phyloP scores from a whole-genome alignment of 2,113 vertebrate species.

The Pimephales promelas region DNA sequence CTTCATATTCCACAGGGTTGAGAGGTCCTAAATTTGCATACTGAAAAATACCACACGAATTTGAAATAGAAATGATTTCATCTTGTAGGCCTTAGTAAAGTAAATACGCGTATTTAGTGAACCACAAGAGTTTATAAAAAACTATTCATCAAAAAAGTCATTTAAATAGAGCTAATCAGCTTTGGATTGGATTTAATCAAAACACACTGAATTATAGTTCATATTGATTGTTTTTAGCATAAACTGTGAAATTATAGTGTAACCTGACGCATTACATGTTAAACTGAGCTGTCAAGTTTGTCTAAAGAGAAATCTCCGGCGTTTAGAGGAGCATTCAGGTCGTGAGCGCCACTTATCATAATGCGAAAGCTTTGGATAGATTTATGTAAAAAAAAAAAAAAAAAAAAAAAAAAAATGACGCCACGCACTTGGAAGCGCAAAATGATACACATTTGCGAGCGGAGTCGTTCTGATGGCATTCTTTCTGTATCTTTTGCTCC shows the following conservation, averaged over 20 bases:
- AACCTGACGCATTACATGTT: not conserved
- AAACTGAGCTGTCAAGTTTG: conserved; percentile 18
- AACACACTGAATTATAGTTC: not conserved
- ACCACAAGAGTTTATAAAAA: not conserved
- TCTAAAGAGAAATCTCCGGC: not conserved
- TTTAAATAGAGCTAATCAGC: too few relatives aligned
- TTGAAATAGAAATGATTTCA: not conserved
- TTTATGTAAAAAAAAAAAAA: conserved; percentile 12
- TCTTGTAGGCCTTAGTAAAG: not conserved
- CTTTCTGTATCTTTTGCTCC: conserved; percentile 51
- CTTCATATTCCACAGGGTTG: conserved; percentile 48
- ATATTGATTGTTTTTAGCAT: not conserved
- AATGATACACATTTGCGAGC: conserved; percentile 14
- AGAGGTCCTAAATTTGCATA: conserved; percentile 57
- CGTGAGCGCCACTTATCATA: conserved; percentile 24
- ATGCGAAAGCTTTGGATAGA: conserved; percentile 21
- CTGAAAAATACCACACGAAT: conserved; percentile 4
- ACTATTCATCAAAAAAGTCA: too few relatives aligned
- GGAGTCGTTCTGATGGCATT: conserved; percentile 40
- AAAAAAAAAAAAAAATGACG: not conserved
- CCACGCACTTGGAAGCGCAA: conserved; percentile 24
- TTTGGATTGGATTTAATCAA: too few relatives aligned
- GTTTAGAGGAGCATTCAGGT: conserved; percentile 18
- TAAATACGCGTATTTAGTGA: not conserved
- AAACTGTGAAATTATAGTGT: not conserved